Conservation (phyloP, 64 coral and sea anemone genomes). For the Dendronephthya gigantea region DNA sequence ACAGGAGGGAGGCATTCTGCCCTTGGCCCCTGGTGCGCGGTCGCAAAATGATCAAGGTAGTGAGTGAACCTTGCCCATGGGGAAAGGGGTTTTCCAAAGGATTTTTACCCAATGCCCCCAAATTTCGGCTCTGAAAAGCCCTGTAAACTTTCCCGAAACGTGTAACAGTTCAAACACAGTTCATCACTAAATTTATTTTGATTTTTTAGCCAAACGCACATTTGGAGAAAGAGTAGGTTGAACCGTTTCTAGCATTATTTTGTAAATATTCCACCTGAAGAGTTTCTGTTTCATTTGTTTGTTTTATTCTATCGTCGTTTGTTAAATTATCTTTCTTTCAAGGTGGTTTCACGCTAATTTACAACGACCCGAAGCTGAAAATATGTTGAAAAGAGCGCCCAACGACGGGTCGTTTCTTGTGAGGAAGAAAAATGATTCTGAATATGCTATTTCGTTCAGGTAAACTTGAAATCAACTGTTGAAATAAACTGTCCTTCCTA, state of each 20-base stretch:
- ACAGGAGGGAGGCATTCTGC: too few species aligned
- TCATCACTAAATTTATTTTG: neutral
- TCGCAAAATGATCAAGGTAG: too few species aligned
- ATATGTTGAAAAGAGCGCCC: conserved; percentile 93
- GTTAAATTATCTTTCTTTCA: neutral
- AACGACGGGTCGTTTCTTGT: conserved; percentile 78
- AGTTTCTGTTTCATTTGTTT: too few species aligned
- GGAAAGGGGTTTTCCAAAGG: too few species aligned
- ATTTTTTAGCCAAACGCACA: conserved; percentile 79
- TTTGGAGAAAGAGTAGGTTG: conserved; percentile 92
- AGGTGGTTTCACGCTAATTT: conserved; percentile 97
- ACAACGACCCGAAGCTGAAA: conserved; percentile 61
- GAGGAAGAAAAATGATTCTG: conserved; percentile 62
- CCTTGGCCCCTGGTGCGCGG: too few species aligned
- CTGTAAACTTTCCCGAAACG: too few species aligned
- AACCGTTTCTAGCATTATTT: neutral
- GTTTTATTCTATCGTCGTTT: too few species aligned
- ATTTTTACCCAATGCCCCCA: too few species aligned
- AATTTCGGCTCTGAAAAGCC: too few species aligned
- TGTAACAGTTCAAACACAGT: neutral
- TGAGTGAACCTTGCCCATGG: too few species aligned
- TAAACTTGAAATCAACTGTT: neutral
- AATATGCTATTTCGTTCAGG: conserved; percentile 39
- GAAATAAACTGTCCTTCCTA: too few species aligned
- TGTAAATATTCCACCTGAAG: too few species aligned